Percentiles rank a stretch among this genome's conserved stretches.
phyloP scores from a whole-genome alignment of 2,113 vertebrate genomes.

The Eurypyga helias region DNA sequence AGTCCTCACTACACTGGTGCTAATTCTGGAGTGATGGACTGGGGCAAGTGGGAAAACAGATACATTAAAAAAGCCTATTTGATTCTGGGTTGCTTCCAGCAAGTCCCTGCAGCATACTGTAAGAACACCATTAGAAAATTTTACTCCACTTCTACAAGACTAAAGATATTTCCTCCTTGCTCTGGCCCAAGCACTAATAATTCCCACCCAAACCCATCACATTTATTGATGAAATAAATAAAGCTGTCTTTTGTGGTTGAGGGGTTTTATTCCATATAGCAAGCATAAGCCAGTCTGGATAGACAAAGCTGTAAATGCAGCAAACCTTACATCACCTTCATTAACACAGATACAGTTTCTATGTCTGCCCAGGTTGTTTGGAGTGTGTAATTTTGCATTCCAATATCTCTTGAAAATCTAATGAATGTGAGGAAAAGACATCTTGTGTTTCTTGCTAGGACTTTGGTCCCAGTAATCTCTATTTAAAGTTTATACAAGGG shows the following conservation, averaged over 20 bases:
- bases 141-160: neutral
- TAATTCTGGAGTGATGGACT: neutral
- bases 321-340: neutral
- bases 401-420: neutral
- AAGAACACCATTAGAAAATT: neutral
- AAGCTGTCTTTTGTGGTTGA: neutral
- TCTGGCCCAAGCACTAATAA: neutral
- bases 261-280: neutral
- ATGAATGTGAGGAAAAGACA: neutral
- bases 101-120: neutral
- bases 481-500: neutral
- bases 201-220: neutral
- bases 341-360: neutral
- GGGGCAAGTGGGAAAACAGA: neutral
- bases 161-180: neutral
- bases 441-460: neutral
- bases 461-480: neutral
- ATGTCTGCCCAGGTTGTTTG: neutral
- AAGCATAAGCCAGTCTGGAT: neutral
- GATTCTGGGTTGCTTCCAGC: neutral
- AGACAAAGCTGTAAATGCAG: neutral
- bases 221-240: neutral
- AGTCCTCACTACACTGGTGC: neutral
- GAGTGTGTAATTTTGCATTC: neutral
- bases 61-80: neutral